Conservation (phyloP, 2,113 vertebrate genomes). For the Scartelaos histophorus region DNA sequence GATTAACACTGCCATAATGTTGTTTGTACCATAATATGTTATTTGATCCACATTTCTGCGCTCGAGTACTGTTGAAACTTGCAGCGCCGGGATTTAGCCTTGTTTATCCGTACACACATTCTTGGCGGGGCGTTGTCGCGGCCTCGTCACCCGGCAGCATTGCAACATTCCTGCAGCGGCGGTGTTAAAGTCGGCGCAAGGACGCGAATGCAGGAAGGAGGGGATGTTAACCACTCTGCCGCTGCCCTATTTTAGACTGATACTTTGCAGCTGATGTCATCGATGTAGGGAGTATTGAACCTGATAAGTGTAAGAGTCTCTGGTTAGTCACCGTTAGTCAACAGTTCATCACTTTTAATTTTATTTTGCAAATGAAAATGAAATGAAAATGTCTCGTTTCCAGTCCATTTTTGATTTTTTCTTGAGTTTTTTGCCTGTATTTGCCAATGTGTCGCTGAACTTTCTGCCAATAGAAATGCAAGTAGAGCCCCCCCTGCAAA, state of each 20-base stretch:
- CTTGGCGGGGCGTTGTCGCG: conserved; percentile 20
- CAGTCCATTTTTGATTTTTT: too few species aligned
- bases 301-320: too few species aligned
- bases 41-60: background rate
- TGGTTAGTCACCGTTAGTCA: too few species aligned
- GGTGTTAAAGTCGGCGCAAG: conserved; percentile 38
- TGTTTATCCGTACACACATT: conserved; percentile 15
- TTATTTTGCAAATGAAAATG: too few species aligned
- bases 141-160: background rate
- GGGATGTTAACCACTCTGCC: conserved; percentile 4
- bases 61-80: background rate
- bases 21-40: background rate
- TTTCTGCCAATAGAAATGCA: too few species aligned
- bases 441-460: too few species aligned
- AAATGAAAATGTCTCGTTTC: too few species aligned
- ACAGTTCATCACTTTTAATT: too few species aligned
- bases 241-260: background rate
- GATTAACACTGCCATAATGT: background rate
- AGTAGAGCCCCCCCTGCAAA: too few species aligned
- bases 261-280: too few species aligned
- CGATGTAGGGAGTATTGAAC: too few species aligned
- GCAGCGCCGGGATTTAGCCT: background rate
- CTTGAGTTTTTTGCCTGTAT: too few species aligned
- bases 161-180: conserved; percentile 35
- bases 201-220: conserved; percentile 31